These are phyloP conservation scores for Lasioglossum leucozonium DNA, from an alignment of 2,888 invertebrate species.

Conservation along the genomic window DNA sequence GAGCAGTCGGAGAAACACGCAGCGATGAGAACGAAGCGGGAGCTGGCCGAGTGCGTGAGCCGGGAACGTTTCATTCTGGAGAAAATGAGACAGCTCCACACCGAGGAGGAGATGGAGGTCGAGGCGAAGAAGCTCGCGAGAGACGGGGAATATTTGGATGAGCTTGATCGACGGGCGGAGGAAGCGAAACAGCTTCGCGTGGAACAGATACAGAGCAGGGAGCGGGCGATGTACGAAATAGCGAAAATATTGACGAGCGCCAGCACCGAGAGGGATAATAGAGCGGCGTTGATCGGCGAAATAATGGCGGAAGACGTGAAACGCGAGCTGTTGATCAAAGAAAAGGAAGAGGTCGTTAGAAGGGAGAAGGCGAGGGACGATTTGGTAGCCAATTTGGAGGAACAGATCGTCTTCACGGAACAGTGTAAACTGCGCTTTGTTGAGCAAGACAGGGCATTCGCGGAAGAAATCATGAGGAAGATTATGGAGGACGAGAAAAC, in stretches of 20 bases:
- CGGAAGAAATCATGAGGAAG: conserved; percentile 73
- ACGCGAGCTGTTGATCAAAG: conserved; percentile 65
- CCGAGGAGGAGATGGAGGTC: conserved; percentile 55
- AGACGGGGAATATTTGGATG: conserved; percentile 64
- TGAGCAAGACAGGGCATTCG: conserved; percentile 74
- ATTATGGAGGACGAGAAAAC: conserved; percentile 75
- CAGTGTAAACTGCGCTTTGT: conserved; percentile 68
- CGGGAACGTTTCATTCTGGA: conserved; percentile 66
- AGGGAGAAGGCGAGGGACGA: conserved; percentile 62
- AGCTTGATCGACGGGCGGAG: conserved; percentile 66
- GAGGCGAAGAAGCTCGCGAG: conserved; percentile 49
- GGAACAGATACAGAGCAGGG: conserved; percentile 56
- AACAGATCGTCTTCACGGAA: conserved; percentile 74
- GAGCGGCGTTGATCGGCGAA: conserved; percentile 67
- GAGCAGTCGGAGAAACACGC: conserved; percentile 67
- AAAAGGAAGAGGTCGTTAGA: conserved; percentile 65
- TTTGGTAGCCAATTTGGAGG: conserved; percentile 67
- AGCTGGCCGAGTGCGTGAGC: conserved; percentile 61
- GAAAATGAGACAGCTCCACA: conserved; percentile 66
- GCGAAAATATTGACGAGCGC: conserved; percentile 66
- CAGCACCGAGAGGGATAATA: conserved; percentile 58
- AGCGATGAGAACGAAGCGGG: conserved; percentile 51
- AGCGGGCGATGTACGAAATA: conserved; percentile 58
- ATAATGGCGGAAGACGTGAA: conserved; percentile 75
- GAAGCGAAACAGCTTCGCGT: conserved; percentile 40